These are phyloP conservation scores for Vannuccia rotundouncinata DNA, from an alignment of 2,888 invertebrate genomes.

Conservation along the genomic window DNA sequence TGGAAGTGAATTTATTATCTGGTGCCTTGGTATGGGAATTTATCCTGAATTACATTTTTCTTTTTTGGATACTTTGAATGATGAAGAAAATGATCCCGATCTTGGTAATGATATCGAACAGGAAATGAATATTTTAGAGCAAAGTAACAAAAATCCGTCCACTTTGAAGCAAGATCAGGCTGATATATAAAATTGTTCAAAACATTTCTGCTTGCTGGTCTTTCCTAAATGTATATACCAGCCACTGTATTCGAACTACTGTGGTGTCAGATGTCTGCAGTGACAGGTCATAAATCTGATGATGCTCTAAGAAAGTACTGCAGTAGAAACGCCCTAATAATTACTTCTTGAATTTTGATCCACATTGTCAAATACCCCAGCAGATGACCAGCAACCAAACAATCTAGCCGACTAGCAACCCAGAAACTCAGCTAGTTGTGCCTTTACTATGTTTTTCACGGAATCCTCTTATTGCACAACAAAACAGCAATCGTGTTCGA, in stretches of 20 bases:
- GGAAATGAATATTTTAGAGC: not conserved
- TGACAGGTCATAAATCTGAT: not conserved
- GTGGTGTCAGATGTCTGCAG: not conserved
- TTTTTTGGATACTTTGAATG: not conserved
- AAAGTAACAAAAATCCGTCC: not conserved
- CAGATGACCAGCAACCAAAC: not conserved
- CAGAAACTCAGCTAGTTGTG: not conserved
- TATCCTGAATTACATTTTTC: not conserved
- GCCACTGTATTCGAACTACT: not conserved
- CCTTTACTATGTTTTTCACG: not conserved
- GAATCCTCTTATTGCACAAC: not conserved
- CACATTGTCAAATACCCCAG: not conserved
- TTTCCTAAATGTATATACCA: not conserved
- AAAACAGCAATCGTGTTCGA: not conserved
- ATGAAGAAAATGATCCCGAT: not conserved
- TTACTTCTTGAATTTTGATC: not conserved
- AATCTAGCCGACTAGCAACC: not conserved
- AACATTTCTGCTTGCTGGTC: not conserved
- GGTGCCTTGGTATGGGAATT: not conserved
- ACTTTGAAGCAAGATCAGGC: not conserved
- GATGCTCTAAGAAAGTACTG: not conserved
- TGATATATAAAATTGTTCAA: too few species aligned
- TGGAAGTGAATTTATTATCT: not conserved
- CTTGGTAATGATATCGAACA: not conserved
- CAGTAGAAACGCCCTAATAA: not conserved